Percentiles rank a stretch among this genome's conserved stretches.
phyloP scores from a whole-genome alignment of 1,140 invertebrate genomes.

The Euura lappo region DNA sequence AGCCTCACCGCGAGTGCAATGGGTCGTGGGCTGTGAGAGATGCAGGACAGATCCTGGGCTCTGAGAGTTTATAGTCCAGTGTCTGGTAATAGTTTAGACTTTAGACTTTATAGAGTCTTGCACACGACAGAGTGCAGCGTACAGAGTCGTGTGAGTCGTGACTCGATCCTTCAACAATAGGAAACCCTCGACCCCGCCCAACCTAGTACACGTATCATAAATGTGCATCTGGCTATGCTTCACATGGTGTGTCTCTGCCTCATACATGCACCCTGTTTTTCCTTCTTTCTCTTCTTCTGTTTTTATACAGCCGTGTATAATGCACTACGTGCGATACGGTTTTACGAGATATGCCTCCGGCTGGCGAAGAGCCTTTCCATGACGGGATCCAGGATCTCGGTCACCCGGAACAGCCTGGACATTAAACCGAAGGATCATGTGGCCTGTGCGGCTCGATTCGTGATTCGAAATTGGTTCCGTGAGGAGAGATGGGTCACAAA shows the following conservation, averaged over 20 bases:
- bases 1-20: no score
- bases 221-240: background rate
- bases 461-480: no score
- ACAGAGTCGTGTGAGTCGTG: background rate
- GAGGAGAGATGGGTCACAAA: no score
- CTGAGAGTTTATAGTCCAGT: no score
- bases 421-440: no score
- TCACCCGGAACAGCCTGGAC: constrained; percentile 43
- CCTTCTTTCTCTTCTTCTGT: no score
- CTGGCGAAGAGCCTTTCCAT: background rate
- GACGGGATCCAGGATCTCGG: constrained; percentile 37
- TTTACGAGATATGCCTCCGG: background rate
- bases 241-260: background rate
- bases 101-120: no score
- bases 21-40: no score
- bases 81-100: no score
- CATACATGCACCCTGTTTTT: background rate
- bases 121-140: no score
- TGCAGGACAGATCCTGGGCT: no score
- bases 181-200: constrained; percentile 2
- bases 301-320: background rate
- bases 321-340: background rate
- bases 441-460: no score
- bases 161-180: background rate
- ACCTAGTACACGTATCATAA: background rate